Conservation (phyloP, 2,888 invertebrate species). For the Chymomyza amoena region DNA sequence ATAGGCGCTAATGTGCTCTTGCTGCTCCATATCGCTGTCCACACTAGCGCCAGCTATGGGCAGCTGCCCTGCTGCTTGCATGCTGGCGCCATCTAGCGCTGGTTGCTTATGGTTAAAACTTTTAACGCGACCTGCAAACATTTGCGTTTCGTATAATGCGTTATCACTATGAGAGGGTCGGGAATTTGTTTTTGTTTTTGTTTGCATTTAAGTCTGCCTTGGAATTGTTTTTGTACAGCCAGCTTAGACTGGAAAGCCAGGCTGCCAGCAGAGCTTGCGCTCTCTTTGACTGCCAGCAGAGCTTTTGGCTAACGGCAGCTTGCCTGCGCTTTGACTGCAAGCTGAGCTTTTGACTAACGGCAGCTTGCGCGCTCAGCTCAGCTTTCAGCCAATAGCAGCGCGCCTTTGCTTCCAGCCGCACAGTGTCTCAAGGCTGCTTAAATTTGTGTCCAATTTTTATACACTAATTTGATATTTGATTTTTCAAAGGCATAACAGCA, state of each 20-base stretch:
- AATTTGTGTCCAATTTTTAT: slow-evolving; percentile 25
- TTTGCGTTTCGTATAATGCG: slow-evolving; percentile 75
- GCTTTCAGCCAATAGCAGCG: slow-evolving; percentile 13
- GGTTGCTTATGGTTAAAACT: slow-evolving; percentile 51
- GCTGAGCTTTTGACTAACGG: too few relatives aligned
- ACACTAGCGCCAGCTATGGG: background rate
- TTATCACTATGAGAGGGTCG: slow-evolving; percentile 62
- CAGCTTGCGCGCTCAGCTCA: too few relatives aligned
- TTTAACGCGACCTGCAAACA: slow-evolving; percentile 77
- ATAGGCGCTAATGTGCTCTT: slow-evolving; percentile 24
- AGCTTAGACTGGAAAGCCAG: slow-evolving; percentile 28
- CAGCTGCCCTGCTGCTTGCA: background rate
- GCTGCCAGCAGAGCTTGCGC: slow-evolving; percentile 1
- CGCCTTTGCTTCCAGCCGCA: slow-evolving; percentile 58
- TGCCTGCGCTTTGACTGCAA: background rate
- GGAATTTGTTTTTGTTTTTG: slow-evolving; percentile 32
- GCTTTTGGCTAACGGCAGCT: too few relatives aligned
- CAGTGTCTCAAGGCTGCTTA: slow-evolving; percentile 37
- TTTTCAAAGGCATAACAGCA: background rate
- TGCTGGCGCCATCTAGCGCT: background rate
- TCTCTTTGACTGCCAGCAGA: too few relatives aligned
- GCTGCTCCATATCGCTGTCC: background rate
- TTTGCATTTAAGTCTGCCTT: background rate
- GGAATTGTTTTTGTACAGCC: background rate
- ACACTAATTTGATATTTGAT: background rate